A percentile compares a stretch with the other conserved stretches of the same genome.
phyloP scores from a whole-genome alignment of 2,888 invertebrate genomes.

The Drosophila bunnanda region DNA sequence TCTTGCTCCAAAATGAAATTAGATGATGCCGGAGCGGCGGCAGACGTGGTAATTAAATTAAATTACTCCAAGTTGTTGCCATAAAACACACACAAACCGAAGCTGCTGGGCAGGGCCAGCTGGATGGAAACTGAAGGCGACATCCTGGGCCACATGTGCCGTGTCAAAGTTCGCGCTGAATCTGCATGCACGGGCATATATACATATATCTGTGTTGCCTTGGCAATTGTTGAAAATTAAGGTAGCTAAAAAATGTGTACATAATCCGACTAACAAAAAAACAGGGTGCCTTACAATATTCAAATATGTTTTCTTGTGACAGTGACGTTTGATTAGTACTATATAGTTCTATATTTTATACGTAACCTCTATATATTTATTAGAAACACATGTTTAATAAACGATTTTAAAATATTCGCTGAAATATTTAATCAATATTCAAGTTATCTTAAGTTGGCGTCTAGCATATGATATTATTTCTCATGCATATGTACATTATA shows the following conservation, averaged over 20 bases:
- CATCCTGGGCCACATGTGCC: constrained; percentile 42
- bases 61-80: constrained; percentile 68
- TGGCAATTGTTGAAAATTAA: constrained; percentile 66
- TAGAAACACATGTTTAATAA: neutral
- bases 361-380: neutral
- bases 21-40: constrained; percentile 54
- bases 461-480: neutral
- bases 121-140: neutral
- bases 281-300: constrained; percentile 55
- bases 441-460: neutral
- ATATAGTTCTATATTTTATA: no score
- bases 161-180: constrained; percentile 69
- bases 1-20: constrained; percentile 64
- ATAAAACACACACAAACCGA: constrained; percentile 52
- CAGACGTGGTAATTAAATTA: constrained; percentile 74
- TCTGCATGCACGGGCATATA: constrained; percentile 46
- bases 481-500: neutral
- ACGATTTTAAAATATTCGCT: neutral
- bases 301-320: neutral
- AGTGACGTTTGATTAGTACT: no score
- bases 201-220: constrained; percentile 60
- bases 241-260: constrained; percentile 52
- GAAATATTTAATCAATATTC: accelerated
- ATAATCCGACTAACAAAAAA: constrained; percentile 51
- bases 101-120: constrained; percentile 9